Percentiles rank a stretch among this genome's conserved stretches.
phyloP scores from a whole-genome alignment of 2,113 vertebrate species.

The Serinus canaria region DNA sequence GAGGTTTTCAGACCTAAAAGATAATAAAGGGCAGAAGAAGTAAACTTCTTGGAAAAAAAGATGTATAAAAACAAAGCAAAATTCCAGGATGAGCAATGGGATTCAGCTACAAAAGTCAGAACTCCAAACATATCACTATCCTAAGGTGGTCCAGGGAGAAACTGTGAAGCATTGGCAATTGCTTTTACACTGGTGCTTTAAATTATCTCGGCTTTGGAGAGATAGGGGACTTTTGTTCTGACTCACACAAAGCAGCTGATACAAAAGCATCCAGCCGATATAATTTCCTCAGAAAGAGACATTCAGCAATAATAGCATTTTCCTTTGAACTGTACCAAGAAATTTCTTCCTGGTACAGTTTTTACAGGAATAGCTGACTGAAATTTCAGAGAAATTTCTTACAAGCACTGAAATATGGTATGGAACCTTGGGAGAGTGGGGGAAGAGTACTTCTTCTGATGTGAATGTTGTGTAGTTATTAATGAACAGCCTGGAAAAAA shows the following conservation, averaged over 20 bases:
- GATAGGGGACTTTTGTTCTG: neutral
- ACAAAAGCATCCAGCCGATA: slow-evolving; percentile 19
- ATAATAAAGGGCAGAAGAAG: neutral
- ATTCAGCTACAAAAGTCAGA: neutral
- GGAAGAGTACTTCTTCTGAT: neutral
- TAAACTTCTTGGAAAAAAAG: neutral
- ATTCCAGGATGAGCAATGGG: neutral
- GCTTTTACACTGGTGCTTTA: neutral
- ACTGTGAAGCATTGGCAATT: neutral
- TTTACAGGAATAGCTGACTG: neutral
- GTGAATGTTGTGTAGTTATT: neutral
- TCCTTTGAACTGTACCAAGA: neutral
- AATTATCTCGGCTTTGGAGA: neutral
- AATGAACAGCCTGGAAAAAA: neutral
- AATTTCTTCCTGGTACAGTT: neutral
- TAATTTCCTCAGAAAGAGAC: slow-evolving; percentile 11
- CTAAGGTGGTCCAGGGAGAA: neutral
- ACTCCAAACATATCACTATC: neutral
- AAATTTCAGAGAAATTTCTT: slow-evolving; percentile 21
- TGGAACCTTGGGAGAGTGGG: accelerated
- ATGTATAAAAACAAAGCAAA: neutral
- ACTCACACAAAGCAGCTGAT: neutral
- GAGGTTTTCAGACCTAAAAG: neutral
- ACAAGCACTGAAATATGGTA: neutral
- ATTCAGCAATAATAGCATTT: slow-evolving; percentile 38